These are phyloP conservation scores for Eciton burchellii DNA, from an alignment of 1,140 invertebrate species.

Conservation along the genomic window DNA sequence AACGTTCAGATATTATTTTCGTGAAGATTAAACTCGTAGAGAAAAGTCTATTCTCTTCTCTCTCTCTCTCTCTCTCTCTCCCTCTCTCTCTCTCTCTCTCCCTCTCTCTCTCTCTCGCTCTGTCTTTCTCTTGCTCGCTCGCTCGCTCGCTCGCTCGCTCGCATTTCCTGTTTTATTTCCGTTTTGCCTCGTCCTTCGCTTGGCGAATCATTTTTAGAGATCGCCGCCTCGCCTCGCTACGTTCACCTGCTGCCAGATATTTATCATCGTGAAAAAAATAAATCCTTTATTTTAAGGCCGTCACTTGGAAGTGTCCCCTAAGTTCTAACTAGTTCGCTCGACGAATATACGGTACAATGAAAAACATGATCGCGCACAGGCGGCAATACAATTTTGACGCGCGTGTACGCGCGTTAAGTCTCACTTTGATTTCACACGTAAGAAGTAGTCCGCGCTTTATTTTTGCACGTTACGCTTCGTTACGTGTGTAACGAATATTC, in stretches of 20 bases:
- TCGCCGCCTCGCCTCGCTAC: background rate
- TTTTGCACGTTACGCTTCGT: slow-evolving; percentile 21
- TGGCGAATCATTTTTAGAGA: slow-evolving; percentile 2
- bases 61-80: slow-evolving; percentile 8
- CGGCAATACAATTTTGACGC: slow-evolving; percentile 38
- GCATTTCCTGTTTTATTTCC: slow-evolving; percentile 42
- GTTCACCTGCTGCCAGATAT: slow-evolving; percentile 36
- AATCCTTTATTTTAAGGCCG: slow-evolving; percentile 73
- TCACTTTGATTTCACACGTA: slow-evolving; percentile 34
- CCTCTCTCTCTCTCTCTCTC: background rate
- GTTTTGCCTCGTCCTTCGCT: slow-evolving; percentile 10
- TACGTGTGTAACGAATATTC: slow-evolving; percentile 39
- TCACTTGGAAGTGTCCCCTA: slow-evolving; percentile 62
- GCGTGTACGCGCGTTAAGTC: too few relatives aligned
- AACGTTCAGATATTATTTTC: slow-evolving; percentile 49
- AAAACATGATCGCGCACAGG: slow-evolving; percentile 62
- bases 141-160: background rate
- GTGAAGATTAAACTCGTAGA: slow-evolving; percentile 38
- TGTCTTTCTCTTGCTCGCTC: slow-evolving; percentile 19
- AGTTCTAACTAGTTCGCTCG: slow-evolving; percentile 66
- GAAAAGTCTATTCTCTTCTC: slow-evolving; percentile 31
- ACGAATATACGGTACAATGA: slow-evolving; percentile 68
- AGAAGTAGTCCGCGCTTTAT: background rate
- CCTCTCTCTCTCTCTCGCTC: too few relatives aligned
- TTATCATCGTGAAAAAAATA: slow-evolving; percentile 71